Evolutionary conservation across 2,113 vertebrate species (phyloP), one percentile per base, ranked within the genome.

Genomic region (Prinia subflava): DNA sequence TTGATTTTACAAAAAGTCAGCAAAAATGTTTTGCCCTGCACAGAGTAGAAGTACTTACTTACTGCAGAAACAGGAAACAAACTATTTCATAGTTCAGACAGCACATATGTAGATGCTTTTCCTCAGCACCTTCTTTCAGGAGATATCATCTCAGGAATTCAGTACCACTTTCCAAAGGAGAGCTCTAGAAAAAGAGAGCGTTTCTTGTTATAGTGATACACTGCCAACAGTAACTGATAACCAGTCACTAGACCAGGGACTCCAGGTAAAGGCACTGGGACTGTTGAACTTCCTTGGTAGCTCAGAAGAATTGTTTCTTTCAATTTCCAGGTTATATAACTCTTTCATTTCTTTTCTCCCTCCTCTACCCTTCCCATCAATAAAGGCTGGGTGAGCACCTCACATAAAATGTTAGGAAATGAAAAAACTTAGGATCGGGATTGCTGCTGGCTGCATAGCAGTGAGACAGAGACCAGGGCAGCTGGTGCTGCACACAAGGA

Each of bases 1-100:
- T 83, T 55, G 39, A 64, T 83, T 94, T 89, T 77, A 63, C 11
- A 55, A 79, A 69, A 89, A 78, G n/a, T 86, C 86, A 78, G 50
- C 84, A 73, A 56, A 92, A 96, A 49, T 55, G 13, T 86, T 94
- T 90, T 81, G 27, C 55, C 10, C 15, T 74, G 27, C 17, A 62
- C 33, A 44, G 18, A 13, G 25, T 73, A 89, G 42, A 82, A 87
- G 87, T 92, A 88, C 49, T 92, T 95, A 67, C 62, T 91, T 83
- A 77, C 24, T 64, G 47, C 67, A 78, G 55, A 83, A 56, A 28
- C 21, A 60, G 49, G 41, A 73, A 90, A 74, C 3, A 87, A 92
- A 64, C 41, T 49, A 31, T 59, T 87, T 88, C 35, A 6, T 60
- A 53, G 46, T 52, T 89, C 53, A 81, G 44, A 41, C n/a, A 81